A percentile compares a stretch with the other conserved stretches of the same genome.
These are phyloP conservation scores for Aphelinus certus DNA, from an alignment of 1,140 invertebrate genomes.

Conservation along the genomic window DNA sequence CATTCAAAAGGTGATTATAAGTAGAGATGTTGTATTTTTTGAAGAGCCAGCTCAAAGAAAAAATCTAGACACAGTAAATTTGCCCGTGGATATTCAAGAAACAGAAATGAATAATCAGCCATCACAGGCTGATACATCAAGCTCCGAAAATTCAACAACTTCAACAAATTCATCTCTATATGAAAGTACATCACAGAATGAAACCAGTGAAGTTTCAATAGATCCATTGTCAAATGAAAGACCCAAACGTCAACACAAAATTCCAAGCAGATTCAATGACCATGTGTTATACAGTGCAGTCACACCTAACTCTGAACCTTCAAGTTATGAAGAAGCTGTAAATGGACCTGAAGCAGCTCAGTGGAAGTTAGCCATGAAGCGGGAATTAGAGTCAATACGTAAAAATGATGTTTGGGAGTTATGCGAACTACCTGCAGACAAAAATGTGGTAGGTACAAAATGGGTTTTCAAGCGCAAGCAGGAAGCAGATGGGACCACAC, in stretches of 20 bases:
- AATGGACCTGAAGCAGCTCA: neutral
- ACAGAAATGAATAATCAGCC: neutral
- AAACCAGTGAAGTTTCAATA: neutral
- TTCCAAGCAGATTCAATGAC: neutral
- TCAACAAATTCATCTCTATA: neutral
- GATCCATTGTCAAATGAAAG: neutral
- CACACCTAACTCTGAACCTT: neutral
- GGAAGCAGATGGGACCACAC: constrained; percentile 34
- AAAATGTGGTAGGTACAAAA: constrained; percentile 7
- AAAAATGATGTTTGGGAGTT: constrained; percentile 36
- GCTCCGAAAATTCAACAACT: neutral
- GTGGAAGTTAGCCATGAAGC: constrained; percentile 15
- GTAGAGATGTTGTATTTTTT: constrained; percentile 3
- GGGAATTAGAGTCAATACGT: constrained; percentile 2
- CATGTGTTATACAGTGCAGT: neutral
- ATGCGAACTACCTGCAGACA: neutral
- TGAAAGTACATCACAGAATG: neutral
- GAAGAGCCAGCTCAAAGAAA: neutral
- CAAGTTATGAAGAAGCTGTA: constrained; percentile 5
- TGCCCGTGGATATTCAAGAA: neutral
- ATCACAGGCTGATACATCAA: neutral
- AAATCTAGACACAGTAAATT: neutral
- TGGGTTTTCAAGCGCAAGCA: constrained; percentile 29
- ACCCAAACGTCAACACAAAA: neutral
- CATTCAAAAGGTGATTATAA: neutral